phyloP scores from a whole-genome alignment of 2,113 vertebrate genomes.

The Beaufortia kweichowensis region DNA sequence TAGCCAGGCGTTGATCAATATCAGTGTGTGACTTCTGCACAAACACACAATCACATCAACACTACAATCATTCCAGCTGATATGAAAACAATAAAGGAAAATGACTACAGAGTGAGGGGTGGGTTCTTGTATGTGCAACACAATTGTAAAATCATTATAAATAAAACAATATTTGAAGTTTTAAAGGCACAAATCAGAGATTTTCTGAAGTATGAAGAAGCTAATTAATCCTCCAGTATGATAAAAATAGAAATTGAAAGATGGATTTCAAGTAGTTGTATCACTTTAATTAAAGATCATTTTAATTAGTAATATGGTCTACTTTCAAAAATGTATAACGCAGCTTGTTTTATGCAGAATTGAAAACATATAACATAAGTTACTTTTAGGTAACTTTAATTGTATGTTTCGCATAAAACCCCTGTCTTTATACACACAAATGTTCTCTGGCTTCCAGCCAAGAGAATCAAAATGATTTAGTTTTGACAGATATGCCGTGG shows the following conservation, averaged over 20 bases:
- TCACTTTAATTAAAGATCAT: too few species aligned
- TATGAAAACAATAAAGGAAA: background rate
- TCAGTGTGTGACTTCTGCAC: background rate
- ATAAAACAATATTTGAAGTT: background rate
- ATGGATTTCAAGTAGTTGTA: too few species aligned
- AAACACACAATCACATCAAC: background rate
- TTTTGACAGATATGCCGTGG: conserved; percentile 45
- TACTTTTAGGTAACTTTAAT: too few species aligned
- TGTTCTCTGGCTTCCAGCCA: conserved; percentile 21
- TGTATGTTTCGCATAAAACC: background rate
- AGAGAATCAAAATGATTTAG: conserved; percentile 24
- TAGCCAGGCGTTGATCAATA: background rate
- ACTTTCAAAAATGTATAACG: too few species aligned
- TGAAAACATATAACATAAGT: too few species aligned
- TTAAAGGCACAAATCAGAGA: background rate
- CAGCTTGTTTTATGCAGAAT: too few species aligned
- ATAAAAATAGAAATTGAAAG: background rate
- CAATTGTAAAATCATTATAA: background rate
- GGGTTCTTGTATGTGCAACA: too few species aligned
- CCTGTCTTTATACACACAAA: conserved; percentile 2
- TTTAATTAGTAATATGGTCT: too few species aligned
- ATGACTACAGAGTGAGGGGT: background rate
- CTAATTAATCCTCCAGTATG: background rate
- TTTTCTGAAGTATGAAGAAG: background rate
- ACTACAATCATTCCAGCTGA: conserved; percentile 1